Evolutionary conservation across 1,140 invertebrate species (phyloP), one percentile per base, ranked within the genome.

Genomic region (Hypsibius dujardini): DNA sequence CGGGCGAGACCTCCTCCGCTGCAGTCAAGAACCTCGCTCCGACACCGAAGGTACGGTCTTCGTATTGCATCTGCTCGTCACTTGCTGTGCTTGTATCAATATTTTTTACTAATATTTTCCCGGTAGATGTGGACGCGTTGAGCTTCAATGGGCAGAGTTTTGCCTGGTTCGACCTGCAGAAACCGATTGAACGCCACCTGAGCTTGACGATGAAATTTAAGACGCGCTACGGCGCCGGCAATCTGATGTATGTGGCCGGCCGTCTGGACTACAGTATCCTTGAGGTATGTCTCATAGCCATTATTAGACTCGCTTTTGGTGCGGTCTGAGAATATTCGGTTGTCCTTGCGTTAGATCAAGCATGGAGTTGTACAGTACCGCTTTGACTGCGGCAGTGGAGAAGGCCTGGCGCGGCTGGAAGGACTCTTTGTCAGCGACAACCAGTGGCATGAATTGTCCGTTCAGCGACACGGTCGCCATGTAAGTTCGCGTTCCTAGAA

Each of bases 331-430:
- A 59, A 70, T 72, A 45, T 69, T 62, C 70, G 47, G 70, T 70
- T 73, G 75, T 59, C 74, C 75, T 73, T 72, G 28, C 76, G 77
- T 50, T 72, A 84, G 82, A 81, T 90, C 47, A 85, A 85, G 1
- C 87, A 90, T 77, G 91, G 92, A 0, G 84, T 85, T 42, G 84
- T 92, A 1, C 89, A 92, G 76, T 95, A 92, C 76, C 84, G 88
- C 73, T 92, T 92, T 81, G 88, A 95, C 77, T 84, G 93, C 71
- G 92, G 92, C 2, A 89, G 88, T 75, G 92, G 92, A n/a, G 88
- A 90, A 78, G 90, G 89, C n/a, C 76, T 87, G 3, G 86, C 92
- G 1, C 82, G 86, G 59, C 87, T 93, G 1, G 85, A 86, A 1
- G 85, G 86, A 59, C 78, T 85, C 1, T 84, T 85, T 74, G 84